Base-by-base conservation (phyloP, 2,113 vertebrate species). In the Mesitornis unicolor region DNA sequence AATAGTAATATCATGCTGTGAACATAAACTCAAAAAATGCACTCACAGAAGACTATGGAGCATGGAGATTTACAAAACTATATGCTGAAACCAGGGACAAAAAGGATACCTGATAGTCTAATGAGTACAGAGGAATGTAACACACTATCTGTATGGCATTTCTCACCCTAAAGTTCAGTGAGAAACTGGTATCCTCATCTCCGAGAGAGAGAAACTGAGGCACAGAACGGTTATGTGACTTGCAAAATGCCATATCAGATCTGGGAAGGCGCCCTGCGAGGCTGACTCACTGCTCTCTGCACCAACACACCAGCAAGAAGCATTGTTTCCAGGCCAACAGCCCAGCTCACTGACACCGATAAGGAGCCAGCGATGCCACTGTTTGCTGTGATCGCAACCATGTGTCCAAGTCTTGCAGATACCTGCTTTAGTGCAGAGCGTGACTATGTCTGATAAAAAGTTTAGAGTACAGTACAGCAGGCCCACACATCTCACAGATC, bases 401-500 rank as follows among this genome's bases (percentile, higher is more conserved):
- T 2, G 16, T 35, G 78, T 48, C 50, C 21, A 75, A 93, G 60
- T 57, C 73, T 43, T 84, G 61, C 28, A 81, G 51, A 57, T 33
- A 90, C 31, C 68, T 80, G 43, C 11, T 36, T 67, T 35, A 68
- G 57, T 33, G 64, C 31, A 89, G 36, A 70, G 24, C 12, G 48
- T 81, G 68, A 53, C 43, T 88, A 50, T 20, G 91, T 50, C 87
- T 84, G 47, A 94, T 70, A 35, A 63, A 61, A 89, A 31, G 36
- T 54, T 96, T 43, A 82, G 40, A 73, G 50, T 21, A n/a, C 4
- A 68, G n/a, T 42, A 79, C 57, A 89, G 90, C 65, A 90, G 89
- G 73, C 92, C 88, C 76, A 75, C 90, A 86, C 65, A 79, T 93
- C 76, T 78, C 16, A 89, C 51, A 82, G 84, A 93, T 94, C 90